These are phyloP conservation scores for Acronicta alni DNA, from an alignment of 2,888 invertebrate genomes.

Conservation along the genomic window DNA sequence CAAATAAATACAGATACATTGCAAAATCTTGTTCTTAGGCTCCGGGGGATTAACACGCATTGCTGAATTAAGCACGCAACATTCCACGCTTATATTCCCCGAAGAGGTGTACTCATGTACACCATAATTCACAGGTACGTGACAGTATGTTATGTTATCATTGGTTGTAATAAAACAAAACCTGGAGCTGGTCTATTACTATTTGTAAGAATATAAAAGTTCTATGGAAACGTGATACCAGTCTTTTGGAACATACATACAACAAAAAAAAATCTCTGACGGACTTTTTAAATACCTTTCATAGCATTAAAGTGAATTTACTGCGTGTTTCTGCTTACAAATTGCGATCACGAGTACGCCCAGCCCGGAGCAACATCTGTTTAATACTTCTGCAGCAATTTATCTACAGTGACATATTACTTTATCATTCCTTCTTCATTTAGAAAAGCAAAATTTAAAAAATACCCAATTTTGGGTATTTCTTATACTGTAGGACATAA, in stretches of 20 bases:
- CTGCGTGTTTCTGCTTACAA: constrained; percentile 47
- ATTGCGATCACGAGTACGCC: constrained; percentile 58
- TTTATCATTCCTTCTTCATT: constrained; percentile 28
- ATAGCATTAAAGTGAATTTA: constrained; percentile 45
- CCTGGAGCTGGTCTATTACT: background rate
- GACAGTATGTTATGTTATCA: no score
- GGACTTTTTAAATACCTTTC: constrained; percentile 29
- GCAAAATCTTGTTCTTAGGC: no score
- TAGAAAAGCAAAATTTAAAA: no score
- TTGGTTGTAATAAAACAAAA: no score
- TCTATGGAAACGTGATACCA: background rate
- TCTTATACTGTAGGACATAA: no score
- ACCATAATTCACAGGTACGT: no score
- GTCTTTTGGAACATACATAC: background rate
- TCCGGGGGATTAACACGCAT: no score
- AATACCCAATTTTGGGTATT: no score
- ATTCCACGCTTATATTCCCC: no score
- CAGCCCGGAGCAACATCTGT: constrained; percentile 62
- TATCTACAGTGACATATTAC: constrained; percentile 61
- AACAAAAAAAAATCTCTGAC: constrained; percentile 9
- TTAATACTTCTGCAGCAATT: constrained; percentile 63
- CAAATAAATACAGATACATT: no score
- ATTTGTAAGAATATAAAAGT: background rate
- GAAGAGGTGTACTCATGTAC: no score
- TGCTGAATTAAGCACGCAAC: no score